phyloP scores from a whole-genome alignment of 2,797 vertebrate genomes.

The Moxostoma hubbsi region DNA sequence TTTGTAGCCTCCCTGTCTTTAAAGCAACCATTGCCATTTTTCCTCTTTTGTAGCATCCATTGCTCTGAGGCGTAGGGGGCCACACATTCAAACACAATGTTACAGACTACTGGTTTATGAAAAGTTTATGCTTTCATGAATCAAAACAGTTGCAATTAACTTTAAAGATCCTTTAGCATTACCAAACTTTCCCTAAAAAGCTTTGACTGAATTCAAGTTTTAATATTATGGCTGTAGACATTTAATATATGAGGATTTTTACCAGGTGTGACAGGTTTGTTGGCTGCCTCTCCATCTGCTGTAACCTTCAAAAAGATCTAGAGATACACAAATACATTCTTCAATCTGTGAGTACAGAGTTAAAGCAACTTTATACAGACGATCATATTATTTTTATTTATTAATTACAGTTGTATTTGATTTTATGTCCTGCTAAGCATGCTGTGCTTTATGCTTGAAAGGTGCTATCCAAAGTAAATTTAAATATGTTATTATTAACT shows the following conservation, averaged over 20 bases:
- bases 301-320: slow-evolving; percentile 98
- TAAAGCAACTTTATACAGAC: not conserved
- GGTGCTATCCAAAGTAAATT: too few relatives aligned
- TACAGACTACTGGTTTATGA: not conserved
- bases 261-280: slow-evolving; percentile 72
- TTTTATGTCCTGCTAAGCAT: too few relatives aligned
- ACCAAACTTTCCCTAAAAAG: not conserved
- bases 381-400: not conserved
- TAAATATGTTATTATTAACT: not conserved
- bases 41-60: slow-evolving; percentile 77
- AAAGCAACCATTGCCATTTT: slow-evolving; percentile 60
- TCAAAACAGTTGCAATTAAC: not conserved
- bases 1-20: slow-evolving; percentile 55
- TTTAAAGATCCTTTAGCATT: slow-evolving; percentile 23
- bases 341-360: not conserved
- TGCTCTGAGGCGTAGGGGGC: slow-evolving; percentile 69
- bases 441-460: too few relatives aligned
- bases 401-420: not conserved
- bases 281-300: slow-evolving; percentile 80
- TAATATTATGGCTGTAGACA: slow-evolving; percentile 7
- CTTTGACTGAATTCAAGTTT: too few relatives aligned
- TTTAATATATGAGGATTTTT: slow-evolving; percentile 58
- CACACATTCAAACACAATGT: slow-evolving; percentile 18
- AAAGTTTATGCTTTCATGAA: not conserved
- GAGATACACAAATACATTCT: slow-evolving; percentile 37